Conservation (phyloP, 2,888 invertebrate genomes). For the Lycaena phlaeas region DNA sequence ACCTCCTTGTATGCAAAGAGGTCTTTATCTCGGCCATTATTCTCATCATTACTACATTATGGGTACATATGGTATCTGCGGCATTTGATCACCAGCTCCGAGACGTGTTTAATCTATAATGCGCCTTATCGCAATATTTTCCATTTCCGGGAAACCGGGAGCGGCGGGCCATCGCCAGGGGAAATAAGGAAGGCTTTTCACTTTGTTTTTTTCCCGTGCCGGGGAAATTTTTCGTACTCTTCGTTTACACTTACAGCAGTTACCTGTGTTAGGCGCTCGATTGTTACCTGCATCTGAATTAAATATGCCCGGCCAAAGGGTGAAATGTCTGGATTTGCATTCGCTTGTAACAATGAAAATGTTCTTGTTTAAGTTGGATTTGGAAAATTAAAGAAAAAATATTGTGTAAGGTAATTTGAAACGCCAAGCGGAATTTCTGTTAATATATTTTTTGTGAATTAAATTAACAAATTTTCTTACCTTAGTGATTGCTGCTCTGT, state of each 20-base stretch:
- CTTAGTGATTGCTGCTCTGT: too few species aligned
- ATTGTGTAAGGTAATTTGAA: conserved; percentile 12
- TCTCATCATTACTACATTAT: conserved; percentile 48
- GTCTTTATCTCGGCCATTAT: conserved; percentile 41
- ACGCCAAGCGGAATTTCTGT: neutral
- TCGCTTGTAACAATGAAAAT: conserved; percentile 58
- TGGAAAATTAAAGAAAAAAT: conserved; percentile 25
- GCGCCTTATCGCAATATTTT: conserved; percentile 73
- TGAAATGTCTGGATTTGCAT: conserved; percentile 66
- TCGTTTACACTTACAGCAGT: conserved; percentile 70
- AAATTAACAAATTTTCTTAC: too few species aligned
- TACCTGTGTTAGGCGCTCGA: conserved; percentile 57
- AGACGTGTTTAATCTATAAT: conserved; percentile 70
- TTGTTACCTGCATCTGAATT: conserved; percentile 68
- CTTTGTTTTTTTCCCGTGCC: conserved; percentile 50
- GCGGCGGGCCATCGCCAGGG: conserved; percentile 59
- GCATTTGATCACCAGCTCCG: conserved; percentile 50
- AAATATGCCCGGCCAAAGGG: conserved; percentile 65
- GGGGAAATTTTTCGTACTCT: conserved; percentile 59
- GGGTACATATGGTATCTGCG: conserved; percentile 36
- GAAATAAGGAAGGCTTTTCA: conserved; percentile 71
- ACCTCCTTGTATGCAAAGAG: conserved; percentile 34
- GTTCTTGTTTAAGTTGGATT: conserved; percentile 36
- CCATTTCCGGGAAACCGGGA: conserved; percentile 65
- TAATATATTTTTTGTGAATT: too few species aligned